Percentiles rank a stretch among this genome's conserved stretches.
Evolutionary conservation across 2,797 vertebrate species (phyloP).

Genomic region (Anomalospiza imberbis): DNA sequence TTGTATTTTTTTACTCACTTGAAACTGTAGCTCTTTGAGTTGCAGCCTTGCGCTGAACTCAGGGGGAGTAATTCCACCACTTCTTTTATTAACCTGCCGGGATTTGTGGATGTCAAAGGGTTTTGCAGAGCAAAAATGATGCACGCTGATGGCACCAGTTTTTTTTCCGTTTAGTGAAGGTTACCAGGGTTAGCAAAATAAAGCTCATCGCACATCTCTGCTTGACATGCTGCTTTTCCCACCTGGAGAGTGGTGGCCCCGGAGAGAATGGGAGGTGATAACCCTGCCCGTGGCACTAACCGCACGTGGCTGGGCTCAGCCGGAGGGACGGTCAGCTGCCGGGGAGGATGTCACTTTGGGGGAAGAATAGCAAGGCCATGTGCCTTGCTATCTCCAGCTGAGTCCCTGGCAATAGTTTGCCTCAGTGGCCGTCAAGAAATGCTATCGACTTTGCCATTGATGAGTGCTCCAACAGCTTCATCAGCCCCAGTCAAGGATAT

Average conservation of each 20-base stretch:
- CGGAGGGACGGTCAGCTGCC: slow-evolving; percentile 50
- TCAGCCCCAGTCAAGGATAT: background rate
- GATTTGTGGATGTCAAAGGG: background rate
- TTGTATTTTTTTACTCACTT: background rate
- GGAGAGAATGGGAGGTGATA: background rate
- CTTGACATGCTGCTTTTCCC: background rate
- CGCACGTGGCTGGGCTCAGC: slow-evolving; percentile 23
- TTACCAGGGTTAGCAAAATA: background rate
- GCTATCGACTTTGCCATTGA: background rate
- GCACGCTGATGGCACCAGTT: background rate
- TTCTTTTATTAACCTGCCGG: background rate
- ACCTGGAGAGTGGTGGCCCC: background rate
- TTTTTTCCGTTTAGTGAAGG: background rate
- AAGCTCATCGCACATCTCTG: background rate
- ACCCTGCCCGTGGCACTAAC: slow-evolving; percentile 21
- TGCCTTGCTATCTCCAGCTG: slow-evolving; percentile 49
- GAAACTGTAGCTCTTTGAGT: background rate
- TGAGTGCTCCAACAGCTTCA: background rate
- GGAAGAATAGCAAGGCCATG: background rate
- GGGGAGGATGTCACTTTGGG: slow-evolving; percentile 46
- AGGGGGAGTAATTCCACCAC: background rate
- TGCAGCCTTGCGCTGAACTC: background rate
- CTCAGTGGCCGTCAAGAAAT: background rate
- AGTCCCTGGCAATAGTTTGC: background rate
- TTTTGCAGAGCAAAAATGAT: background rate